These are phyloP conservation scores for Bergia sp. DNA, from an alignment of 92 coral and sea anemone genomes.

Conservation along the genomic window DNA sequence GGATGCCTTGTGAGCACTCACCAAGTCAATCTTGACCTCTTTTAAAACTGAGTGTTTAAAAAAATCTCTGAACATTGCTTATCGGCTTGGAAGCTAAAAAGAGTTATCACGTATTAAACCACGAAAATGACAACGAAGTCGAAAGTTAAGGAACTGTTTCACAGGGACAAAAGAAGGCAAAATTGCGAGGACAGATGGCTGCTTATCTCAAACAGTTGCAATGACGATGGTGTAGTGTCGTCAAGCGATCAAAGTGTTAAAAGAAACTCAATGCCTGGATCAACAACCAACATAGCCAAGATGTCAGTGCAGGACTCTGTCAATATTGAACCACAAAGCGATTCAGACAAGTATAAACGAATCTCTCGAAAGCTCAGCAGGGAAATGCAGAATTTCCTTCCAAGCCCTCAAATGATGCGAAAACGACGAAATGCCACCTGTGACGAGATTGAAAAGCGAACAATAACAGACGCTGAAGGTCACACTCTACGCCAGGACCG, in stretches of 20 bases:
- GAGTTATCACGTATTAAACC: not conserved
- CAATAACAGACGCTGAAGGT: slow-evolving; percentile 8
- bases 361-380: slow-evolving; percentile 21
- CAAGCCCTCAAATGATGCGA: slow-evolving; percentile 38
- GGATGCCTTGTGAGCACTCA: not conserved
- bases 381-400: slow-evolving; percentile 17
- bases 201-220: not conserved
- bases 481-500: slow-evolving; percentile 23
- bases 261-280: not conserved
- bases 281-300: not conserved
- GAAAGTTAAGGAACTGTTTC: not conserved
- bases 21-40: not conserved
- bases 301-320: not conserved
- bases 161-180: not conserved
- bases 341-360: slow-evolving; percentile 1
- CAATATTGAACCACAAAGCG: not conserved
- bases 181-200: not conserved
- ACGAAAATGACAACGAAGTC: not conserved
- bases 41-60: not conserved
- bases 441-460: slow-evolving; percentile 32
- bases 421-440: slow-evolving; percentile 38
- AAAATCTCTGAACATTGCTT: too few species aligned
- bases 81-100: not conserved
- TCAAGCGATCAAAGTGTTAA: slow-evolving; percentile 1
- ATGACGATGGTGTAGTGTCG: too few species aligned